Percentiles rank a stretch among this genome's conserved stretches.
phyloP scores from a whole-genome alignment of 1,140 invertebrate species.

The Trachymyrmex septentrionalis region DNA sequence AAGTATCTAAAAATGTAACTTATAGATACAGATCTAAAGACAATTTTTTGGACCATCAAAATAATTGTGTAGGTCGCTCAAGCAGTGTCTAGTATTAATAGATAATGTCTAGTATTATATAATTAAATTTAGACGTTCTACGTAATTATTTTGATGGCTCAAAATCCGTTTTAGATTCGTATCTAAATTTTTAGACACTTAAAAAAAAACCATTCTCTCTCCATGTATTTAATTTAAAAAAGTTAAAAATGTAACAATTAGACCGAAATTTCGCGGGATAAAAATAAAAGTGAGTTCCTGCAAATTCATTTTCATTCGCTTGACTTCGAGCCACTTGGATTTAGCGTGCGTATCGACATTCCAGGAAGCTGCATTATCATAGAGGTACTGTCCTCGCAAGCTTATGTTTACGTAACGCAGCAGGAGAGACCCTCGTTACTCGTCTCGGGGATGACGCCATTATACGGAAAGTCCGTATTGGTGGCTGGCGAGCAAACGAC shows the following conservation, averaged over 20 bases:
- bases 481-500: constrained; percentile 40
- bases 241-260: background rate
- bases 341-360: background rate
- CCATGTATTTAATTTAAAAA: background rate
- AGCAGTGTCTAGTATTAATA: too few species aligned
- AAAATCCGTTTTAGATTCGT: too few species aligned
- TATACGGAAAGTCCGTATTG: constrained; percentile 48
- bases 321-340: background rate
- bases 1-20: too few species aligned
- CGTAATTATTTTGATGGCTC: too few species aligned
- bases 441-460: constrained; percentile 45
- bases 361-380: constrained; percentile 20
- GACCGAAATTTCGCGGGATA: background rate
- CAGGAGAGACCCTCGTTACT: background rate
- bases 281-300: too few species aligned
- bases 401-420: constrained; percentile 12
- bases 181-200: too few species aligned
- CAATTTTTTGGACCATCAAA: too few species aligned
- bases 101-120: too few species aligned
- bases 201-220: too few species aligned
- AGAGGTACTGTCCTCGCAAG: background rate
- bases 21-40: too few species aligned
- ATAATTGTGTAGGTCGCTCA: too few species aligned
- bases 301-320: background rate
- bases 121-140: too few species aligned